Conservation (phyloP, 2,797 vertebrate species). For the Alcedo atthis region DNA sequence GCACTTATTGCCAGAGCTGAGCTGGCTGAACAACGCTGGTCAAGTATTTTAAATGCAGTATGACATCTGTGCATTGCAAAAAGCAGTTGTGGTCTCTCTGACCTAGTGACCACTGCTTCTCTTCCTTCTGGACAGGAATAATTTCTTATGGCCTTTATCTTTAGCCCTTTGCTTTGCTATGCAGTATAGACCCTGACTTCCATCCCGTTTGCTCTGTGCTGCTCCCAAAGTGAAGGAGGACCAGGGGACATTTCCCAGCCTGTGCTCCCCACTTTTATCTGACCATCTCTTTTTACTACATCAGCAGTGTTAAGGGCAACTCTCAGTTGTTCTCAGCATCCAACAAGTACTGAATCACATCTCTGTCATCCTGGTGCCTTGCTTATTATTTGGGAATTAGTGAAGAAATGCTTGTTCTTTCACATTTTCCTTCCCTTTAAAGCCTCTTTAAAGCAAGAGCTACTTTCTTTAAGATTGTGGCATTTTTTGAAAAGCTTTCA, state of each 20-base stretch:
- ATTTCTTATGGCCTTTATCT: neutral
- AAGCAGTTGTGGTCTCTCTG: neutral
- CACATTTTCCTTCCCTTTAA: neutral
- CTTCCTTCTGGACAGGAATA: neutral
- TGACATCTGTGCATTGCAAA: neutral
- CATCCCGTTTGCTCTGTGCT: neutral
- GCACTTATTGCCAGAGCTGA: neutral
- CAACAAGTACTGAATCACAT: neutral
- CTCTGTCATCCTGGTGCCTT: rapidly evolving
- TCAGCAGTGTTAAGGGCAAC: neutral
- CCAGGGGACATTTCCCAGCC: neutral
- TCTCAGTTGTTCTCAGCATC: neutral
- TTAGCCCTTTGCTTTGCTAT: neutral
- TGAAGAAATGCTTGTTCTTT: neutral
- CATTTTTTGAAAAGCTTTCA: constrained; percentile 22
- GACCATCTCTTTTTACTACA: neutral
- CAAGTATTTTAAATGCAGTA: neutral
- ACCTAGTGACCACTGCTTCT: neutral
- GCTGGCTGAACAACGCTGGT: neutral
- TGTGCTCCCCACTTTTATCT: neutral
- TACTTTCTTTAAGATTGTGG: neutral
- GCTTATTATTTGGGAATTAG: neutral
- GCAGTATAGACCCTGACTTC: neutral
- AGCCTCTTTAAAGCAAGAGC: neutral
- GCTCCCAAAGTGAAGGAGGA: neutral